Evolutionary conservation across 2,888 invertebrate genomes (phyloP), one percentile per base, ranked within the genome.

Genomic region (Zygothrica quintamaculata): DNA sequence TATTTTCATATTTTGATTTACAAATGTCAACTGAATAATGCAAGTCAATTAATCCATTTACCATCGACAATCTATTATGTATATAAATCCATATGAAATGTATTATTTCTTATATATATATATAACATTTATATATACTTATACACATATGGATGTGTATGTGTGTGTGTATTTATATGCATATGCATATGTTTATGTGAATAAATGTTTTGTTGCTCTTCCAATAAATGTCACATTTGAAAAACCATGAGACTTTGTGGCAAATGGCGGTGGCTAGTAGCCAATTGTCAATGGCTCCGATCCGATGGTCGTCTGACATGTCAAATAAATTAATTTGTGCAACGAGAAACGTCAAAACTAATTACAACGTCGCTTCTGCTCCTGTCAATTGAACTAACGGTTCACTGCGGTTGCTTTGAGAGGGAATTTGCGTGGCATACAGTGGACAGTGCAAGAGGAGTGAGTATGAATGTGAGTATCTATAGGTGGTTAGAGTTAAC

Each of bases 251-350:
- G 72, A 62, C 56, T 65, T n/a, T 58, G 55, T 40, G 58, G 74
- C 73, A 56, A 58, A 43, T 26, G 22, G 18, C 33, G 40, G 44
- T 50, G 39, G 18, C n/a, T 47, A 48, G 55, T 72, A 75, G 65
- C 59, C 73, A 70, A 74, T 70, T 65, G 73, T 70, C 75, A 70
- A 75, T 71, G 59, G 72, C 75, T 16, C 39, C 65, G 70, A 69
- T 77, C 62, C 69, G 71, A 65, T 61, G 74, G 77, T 65, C 66
- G 65, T 73, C 76, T 77, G 79, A 84, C 84, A 86, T 88, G 86
- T 88, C 89, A 88, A 88, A 88, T 88, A 89, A 89, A 89, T 89
- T 89, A 89, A 89, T 89, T 89, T 88, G 82, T 87, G 87, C 89
- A 88, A 85, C 85, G 88, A 86, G 87, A 87, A 80, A 82, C 87